Conservation (phyloP, 2,888 invertebrate species). For the Drosophila stalkeri region DNA sequence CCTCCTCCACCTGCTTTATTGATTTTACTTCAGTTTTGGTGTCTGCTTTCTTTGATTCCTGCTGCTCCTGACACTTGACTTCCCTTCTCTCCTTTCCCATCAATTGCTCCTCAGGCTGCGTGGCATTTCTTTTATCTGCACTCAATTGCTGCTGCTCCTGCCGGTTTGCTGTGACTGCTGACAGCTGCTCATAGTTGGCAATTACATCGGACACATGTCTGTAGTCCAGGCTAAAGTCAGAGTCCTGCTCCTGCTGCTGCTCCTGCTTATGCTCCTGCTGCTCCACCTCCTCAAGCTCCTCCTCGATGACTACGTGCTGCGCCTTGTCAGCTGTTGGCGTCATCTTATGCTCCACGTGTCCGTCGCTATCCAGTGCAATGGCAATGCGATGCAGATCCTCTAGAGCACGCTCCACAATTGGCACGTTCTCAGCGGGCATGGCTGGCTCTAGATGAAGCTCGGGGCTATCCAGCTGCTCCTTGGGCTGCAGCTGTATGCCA, state of each 20-base stretch:
- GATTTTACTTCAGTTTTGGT: neutral
- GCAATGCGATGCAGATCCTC: conserved; percentile 80
- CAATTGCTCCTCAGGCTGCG: neutral
- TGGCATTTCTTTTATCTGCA: conserved; percentile 2
- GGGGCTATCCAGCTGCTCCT: conserved; percentile 22
- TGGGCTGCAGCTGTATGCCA: conserved; percentile 47
- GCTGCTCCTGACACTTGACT: conserved; percentile 1
- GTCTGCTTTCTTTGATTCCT: neutral
- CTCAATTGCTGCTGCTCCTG: conserved; percentile 4
- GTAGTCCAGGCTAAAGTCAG: conserved; percentile 48
- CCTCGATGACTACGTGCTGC: conserved; percentile 68
- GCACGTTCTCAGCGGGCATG: conserved; percentile 80
- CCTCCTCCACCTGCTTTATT: neutral
- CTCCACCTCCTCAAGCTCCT: conserved; percentile 35
- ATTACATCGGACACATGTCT: conserved; percentile 71
- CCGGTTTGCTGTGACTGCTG: conserved; percentile 11
- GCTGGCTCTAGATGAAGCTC: neutral
- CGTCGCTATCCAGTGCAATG: conserved; percentile 52
- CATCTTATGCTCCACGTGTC: conserved; percentile 54
- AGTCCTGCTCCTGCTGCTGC: conserved; percentile 13
- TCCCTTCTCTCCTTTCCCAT: neutral
- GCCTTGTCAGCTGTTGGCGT: conserved; percentile 58
- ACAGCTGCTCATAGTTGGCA: conserved; percentile 78
- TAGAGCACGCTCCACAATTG: conserved; percentile 82
- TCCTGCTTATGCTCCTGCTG: neutral